A percentile compares a stretch with the other conserved stretches of the same genome.
These are phyloP conservation scores for Paragorgia papillata DNA, from an alignment of 92 coral and sea anemone species.

Conservation along the genomic window DNA sequence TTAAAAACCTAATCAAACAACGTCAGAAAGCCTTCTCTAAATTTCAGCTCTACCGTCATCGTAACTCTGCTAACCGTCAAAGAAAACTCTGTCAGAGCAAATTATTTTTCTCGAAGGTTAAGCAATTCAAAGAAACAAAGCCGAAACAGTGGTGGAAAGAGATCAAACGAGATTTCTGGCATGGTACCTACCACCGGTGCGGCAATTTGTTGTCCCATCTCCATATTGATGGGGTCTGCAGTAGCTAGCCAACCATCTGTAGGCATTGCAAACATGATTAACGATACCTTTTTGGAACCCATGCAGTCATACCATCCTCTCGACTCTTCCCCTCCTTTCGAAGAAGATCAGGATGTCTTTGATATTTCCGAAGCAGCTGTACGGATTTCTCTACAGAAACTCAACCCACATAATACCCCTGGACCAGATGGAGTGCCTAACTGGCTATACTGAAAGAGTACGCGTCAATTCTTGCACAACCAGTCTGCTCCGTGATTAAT, in stretches of 20 bases:
- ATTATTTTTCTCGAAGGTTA: neutral
- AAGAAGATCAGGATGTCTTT: neutral
- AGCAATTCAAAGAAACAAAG: conserved; percentile 3
- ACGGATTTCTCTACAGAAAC: neutral
- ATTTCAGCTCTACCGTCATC: neutral
- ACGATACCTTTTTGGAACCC: conserved; percentile 16
- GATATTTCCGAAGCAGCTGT: conserved; percentile 8
- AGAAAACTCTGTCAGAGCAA: conserved; percentile 10
- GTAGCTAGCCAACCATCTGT: neutral
- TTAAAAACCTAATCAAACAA: conserved; percentile 7
- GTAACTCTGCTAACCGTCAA: conserved; percentile 11
- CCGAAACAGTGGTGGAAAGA: conserved; percentile 20
- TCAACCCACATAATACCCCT: conserved; percentile 15
- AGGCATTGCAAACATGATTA: neutral
- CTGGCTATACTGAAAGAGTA: no score
- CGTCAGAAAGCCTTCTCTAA: neutral
- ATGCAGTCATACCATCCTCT: conserved; percentile 3
- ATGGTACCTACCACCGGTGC: neutral
- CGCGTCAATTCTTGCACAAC: no score
- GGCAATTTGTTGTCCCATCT: no score
- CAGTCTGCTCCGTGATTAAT: no score
- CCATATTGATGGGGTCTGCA: neutral
- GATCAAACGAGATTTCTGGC: conserved; percentile 10
- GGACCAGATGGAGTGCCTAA: conserved; percentile 18
- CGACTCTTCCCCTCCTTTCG: neutral